Conservation (phyloP, 2,888 invertebrate species). For the Cephus pygmeus region DNA sequence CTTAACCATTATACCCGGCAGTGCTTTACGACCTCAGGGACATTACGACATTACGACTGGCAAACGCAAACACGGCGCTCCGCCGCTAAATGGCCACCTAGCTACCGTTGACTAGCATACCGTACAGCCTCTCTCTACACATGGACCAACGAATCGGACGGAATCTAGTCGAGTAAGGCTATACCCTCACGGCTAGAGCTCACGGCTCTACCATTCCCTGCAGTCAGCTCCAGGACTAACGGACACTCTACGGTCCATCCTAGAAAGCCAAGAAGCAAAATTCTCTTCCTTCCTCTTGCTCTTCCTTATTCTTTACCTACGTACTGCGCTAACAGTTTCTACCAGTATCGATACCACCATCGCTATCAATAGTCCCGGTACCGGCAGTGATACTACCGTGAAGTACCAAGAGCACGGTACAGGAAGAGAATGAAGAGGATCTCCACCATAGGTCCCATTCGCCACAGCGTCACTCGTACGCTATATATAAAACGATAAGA, state of each 20-base stretch:
- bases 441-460: background rate
- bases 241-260: background rate
- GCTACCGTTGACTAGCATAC: constrained; percentile 50
- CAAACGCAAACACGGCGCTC: constrained; percentile 58
- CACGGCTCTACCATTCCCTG: background rate
- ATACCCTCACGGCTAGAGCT: background rate
- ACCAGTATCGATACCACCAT: background rate
- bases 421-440: background rate
- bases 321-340: background rate
- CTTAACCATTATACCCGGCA: background rate
- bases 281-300: background rate
- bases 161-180: background rate
- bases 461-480: background rate
- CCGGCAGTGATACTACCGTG: background rate
- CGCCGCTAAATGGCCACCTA: constrained; percentile 59
- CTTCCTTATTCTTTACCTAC: background rate
- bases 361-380: background rate
- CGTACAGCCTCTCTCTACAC: constrained; percentile 5
- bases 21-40: background rate
- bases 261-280: background rate
- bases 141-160: background rate
- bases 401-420: background rate
- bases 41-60: constrained; percentile 49
- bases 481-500: background rate
- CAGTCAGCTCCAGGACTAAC: background rate